Conservation (phyloP, 2,113 vertebrate genomes). For the Salvelinus alpinus region DNA sequence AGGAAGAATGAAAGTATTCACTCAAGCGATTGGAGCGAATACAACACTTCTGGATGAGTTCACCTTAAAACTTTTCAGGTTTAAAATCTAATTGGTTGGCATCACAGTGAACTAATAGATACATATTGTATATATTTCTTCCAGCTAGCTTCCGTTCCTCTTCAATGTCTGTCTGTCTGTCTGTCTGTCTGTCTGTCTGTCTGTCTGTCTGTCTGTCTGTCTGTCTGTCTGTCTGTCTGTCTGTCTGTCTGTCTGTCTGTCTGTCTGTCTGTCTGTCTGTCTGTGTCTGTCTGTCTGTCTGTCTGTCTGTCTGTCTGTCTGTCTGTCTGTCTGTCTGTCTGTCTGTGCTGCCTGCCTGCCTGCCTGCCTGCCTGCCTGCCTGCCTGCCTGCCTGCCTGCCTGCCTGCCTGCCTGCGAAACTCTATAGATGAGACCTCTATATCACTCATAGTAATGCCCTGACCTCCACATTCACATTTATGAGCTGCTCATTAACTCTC, state of each 20-base stretch:
- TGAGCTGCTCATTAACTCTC: conserved; percentile 35
- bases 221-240: background rate
- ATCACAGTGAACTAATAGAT: too few relatives aligned
- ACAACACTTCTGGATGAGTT: background rate
- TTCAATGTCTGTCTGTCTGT: background rate
- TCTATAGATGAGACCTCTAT: conserved; percentile 8
- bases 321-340: too few relatives aligned
- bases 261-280: conserved; percentile 1
- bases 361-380: background rate
- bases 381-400: background rate
- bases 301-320: too few relatives aligned
- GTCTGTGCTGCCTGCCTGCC: too few relatives aligned
- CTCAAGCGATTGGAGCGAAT: background rate
- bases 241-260: background rate
- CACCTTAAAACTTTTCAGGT: too few relatives aligned
- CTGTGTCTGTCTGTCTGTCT: too few relatives aligned
- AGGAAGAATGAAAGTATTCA: background rate
- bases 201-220: background rate
- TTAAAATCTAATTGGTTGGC: too few relatives aligned
- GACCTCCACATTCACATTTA: conserved; percentile 41
- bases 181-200: background rate
- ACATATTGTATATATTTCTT: background rate
- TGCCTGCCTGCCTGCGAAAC: background rate
- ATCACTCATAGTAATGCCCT: conserved; percentile 34
- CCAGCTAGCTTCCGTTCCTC: background rate